Base-by-base conservation (phyloP, 2,113 vertebrate species). In the Poecile atricapillus region DNA sequence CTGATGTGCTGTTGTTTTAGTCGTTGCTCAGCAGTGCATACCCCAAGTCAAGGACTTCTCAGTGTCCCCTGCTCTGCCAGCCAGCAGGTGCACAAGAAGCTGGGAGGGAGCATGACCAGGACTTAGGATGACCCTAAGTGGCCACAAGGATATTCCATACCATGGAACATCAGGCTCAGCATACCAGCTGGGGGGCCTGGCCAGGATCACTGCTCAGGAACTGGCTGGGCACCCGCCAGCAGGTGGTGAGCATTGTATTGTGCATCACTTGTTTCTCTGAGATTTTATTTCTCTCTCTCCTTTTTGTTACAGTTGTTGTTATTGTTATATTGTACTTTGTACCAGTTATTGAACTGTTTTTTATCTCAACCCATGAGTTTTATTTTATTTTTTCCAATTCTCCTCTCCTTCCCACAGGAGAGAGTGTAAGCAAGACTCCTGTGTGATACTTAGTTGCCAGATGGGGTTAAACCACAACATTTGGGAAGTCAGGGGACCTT, bases 301-400 rank as follows among this genome's bases (percentile, higher is more conserved):
- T 52, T 52, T 59, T n/a, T 7, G 1, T 39, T 65, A 59, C 15
- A 50, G 59, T 28, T 53, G 21, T 20, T 69, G 7, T 43, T n/a
- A 11, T 21, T 58, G 60, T 63, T 37, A 28, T 28, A 11, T 9
- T 52, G 13, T 43, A 80, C 35, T 50, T 56, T 64, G 11, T 74
- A 33, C n/a, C 53, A 60, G 11, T 52, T 82, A 30, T 17, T 50
- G 20, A 81, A 44, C 31, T 65, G 10, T 14, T 59, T 39, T 31
- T 59, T 33, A 50, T 58, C 31, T 65, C 50, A 50, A 28, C 15
- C 15, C 22, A 23, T 0, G 0, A 73, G 16, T 43, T 71, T 41
- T 31, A 8, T 15, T 52, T 15, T 47, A 55, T 59, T 30, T 41
- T 13, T 60, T 13, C 31, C 27, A 18, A 20, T 65, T 81, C 22